Evolutionary conservation across 2,888 invertebrate species (phyloP).

Genomic region (Thereva unica): DNA sequence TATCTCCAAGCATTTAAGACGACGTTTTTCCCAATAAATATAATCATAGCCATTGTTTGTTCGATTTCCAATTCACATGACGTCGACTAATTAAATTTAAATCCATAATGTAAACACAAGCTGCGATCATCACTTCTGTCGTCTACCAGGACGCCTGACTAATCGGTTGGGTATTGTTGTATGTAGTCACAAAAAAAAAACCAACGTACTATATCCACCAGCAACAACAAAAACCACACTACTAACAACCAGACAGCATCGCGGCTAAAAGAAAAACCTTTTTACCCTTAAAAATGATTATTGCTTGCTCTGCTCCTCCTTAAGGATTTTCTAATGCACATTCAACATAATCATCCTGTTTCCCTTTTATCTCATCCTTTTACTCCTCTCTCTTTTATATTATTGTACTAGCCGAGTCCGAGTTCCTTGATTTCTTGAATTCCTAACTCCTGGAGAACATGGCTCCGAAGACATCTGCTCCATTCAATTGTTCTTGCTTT

Average conservation of each 20-base stretch:
- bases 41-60: constrained; percentile 26
- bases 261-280: too few species aligned
- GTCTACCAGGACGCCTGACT: background rate
- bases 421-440: constrained; percentile 21
- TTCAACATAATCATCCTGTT: too few species aligned
- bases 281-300: too few species aligned
- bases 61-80: constrained; percentile 26
- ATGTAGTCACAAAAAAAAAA: too few species aligned
- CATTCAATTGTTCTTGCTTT: constrained; percentile 13
- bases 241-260: too few species aligned
- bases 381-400: too few species aligned
- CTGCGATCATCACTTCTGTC: background rate
- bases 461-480: constrained; percentile 23
- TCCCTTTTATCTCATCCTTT: too few species aligned
- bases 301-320: too few species aligned
- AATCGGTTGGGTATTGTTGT: too few species aligned
- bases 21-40: constrained; percentile 15
- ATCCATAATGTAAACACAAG: constrained; percentile 9
- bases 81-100: constrained; percentile 26
- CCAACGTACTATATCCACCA: too few species aligned
- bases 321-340: too few species aligned
- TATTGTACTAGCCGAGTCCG: constrained; percentile 20
- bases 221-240: too few species aligned
- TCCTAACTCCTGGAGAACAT: constrained; percentile 18
- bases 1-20: constrained; percentile 13